A percentile compares a stretch with the other conserved stretches of the same genome.
These are phyloP conservation scores for Argopecten irradians DNA, from an alignment of 1,140 invertebrate species.

Conservation along the genomic window DNA sequence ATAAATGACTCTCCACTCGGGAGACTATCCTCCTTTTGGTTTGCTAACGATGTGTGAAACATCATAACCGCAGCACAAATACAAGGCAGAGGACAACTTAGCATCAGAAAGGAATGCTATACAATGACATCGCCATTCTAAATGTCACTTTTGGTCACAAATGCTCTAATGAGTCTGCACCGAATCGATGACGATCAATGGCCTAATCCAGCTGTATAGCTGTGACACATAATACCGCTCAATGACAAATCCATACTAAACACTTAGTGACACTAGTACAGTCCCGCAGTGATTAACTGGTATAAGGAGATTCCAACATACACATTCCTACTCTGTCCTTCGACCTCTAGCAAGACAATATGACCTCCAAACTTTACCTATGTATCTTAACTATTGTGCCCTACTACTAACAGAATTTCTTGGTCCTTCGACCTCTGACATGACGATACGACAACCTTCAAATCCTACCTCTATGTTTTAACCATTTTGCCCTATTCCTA, in stretches of 20 bases:
- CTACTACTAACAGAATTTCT: too few species aligned
- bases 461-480: too few species aligned
- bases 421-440: too few species aligned
- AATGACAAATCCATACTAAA: conserved; percentile 53
- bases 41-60: conserved; percentile 39
- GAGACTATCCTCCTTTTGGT: neutral
- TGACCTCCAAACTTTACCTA: conserved; percentile 1
- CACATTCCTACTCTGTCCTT: neutral
- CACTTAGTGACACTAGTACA: conserved; percentile 48
- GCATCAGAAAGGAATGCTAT: conserved; percentile 35
- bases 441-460: too few species aligned
- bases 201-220: conserved; percentile 41
- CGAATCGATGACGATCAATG: conserved; percentile 54
- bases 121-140: conserved; percentile 25
- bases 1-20: conserved; percentile 27
- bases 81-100: conserved; percentile 42
- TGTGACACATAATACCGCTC: conserved; percentile 51
- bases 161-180: conserved; percentile 51
- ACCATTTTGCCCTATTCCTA: too few species aligned
- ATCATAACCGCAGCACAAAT: conserved; percentile 29
- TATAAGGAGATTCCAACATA: conserved; percentile 23
- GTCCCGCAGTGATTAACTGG: conserved; percentile 40
- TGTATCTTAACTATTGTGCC: too few species aligned
- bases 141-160: conserved; percentile 51
- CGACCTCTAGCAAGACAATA: neutral